Conservation (phyloP, 2,888 invertebrate genomes). For the Sphaerophoria rueppellii region DNA sequence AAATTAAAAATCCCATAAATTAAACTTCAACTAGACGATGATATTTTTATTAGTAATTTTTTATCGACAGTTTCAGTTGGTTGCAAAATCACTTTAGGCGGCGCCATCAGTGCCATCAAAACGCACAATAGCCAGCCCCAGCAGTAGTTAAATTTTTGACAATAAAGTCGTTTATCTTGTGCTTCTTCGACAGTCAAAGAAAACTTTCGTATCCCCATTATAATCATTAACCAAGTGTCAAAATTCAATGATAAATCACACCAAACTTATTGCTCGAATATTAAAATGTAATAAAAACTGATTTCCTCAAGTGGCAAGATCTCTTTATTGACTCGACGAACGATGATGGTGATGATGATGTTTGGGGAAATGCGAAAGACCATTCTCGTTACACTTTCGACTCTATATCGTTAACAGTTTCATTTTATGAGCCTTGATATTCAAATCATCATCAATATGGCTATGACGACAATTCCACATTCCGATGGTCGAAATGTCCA, state of each 20-base stretch:
- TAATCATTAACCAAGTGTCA: constrained; percentile 60
- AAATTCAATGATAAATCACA: constrained; percentile 66
- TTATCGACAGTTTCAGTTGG: not conserved
- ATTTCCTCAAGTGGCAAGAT: not conserved
- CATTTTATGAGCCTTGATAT: not conserved
- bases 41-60: constrained; percentile 18
- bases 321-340: not conserved
- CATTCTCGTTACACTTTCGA: not conserved
- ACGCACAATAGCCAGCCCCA: constrained; percentile 35
- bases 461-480: no score
- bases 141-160: constrained; percentile 35
- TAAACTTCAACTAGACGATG: constrained; percentile 40
- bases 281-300: constrained; percentile 36
- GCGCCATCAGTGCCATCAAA: no score
- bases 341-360: constrained; percentile 1
- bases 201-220: not conserved
- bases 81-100: constrained; percentile 29
- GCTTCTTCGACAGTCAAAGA: not conserved
- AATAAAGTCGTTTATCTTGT: constrained; percentile 35
- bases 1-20: constrained; percentile 59
- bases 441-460: constrained; percentile 13
- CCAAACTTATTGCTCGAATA: constrained; percentile 40
- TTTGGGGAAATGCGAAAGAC: not conserved
- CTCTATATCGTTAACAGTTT: not conserved
- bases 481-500: constrained; percentile 31